phyloP scores from a whole-genome alignment of 2,888 invertebrate species.

The Eumacrocentrus americanus region DNA sequence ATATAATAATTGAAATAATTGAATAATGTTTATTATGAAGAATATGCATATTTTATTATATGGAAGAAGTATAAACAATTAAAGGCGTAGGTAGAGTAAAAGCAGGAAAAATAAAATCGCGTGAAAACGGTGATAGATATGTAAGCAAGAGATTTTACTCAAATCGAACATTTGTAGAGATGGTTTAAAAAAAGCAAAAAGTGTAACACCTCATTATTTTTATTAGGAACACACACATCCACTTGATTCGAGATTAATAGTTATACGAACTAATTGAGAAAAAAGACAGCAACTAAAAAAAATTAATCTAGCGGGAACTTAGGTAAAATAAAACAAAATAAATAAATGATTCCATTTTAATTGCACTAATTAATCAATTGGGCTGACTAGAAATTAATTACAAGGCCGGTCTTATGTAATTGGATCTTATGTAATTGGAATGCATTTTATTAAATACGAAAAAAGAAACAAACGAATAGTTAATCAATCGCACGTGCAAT shows the following conservation, averaged over 20 bases:
- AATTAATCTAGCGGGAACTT: slow-evolving; percentile 23
- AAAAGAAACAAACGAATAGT: slow-evolving; percentile 19
- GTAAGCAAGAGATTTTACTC: neutral
- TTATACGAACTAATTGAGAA: neutral
- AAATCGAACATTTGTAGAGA: slow-evolving; percentile 4
- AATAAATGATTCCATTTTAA: slow-evolving; percentile 23
- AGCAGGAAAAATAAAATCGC: slow-evolving; percentile 40
- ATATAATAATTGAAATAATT: slow-evolving; percentile 53
- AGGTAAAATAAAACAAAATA: slow-evolving; percentile 5
- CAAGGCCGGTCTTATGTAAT: neutral
- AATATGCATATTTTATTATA: slow-evolving; percentile 59
- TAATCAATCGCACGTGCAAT: slow-evolving; percentile 37
- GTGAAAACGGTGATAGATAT: slow-evolving; percentile 34
- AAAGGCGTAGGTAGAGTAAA: slow-evolving; percentile 46
- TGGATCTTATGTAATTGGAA: neutral
- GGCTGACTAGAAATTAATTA: slow-evolving; percentile 7
- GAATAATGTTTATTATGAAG: slow-evolving; percentile 55
- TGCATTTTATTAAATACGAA: slow-evolving; percentile 13
- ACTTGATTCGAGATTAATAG: neutral
- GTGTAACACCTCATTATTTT: slow-evolving; percentile 15
- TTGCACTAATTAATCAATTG: slow-evolving; percentile 5
- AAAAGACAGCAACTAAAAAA: slow-evolving; percentile 5
- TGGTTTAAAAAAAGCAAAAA: slow-evolving; percentile 19
- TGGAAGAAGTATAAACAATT: slow-evolving; percentile 53
- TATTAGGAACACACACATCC: neutral